Conservation (phyloP, 1,140 invertebrate species). For the Pinna nobilis region DNA sequence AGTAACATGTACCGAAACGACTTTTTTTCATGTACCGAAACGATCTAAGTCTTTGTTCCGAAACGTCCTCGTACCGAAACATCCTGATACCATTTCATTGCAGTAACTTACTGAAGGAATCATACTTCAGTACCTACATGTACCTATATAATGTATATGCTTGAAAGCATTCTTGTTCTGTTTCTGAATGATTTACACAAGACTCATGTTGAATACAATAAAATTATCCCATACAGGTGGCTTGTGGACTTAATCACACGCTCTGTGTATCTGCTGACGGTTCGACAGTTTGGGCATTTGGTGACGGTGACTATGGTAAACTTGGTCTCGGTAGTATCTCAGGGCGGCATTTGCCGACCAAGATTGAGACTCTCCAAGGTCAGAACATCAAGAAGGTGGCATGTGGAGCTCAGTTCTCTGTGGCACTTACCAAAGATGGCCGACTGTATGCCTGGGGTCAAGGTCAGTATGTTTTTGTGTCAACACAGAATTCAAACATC, state of each 20-base stretch:
- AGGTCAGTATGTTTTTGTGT: conserved; percentile 53
- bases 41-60: too few relatives aligned
- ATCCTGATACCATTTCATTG: too few relatives aligned
- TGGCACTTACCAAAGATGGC: conserved; percentile 80
- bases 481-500: background rate
- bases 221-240: conserved; percentile 74
- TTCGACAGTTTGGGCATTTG: conserved; percentile 81
- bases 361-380: conserved; percentile 78
- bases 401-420: conserved; percentile 81
- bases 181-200: background rate
- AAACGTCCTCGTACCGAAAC: too few relatives aligned
- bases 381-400: conserved; percentile 79
- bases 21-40: too few relatives aligned
- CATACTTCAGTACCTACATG: background rate
- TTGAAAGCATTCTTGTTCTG: background rate
- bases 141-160: background rate
- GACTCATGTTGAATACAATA: too few relatives aligned
- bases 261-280: conserved; percentile 80
- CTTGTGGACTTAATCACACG: conserved; percentile 82
- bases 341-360: conserved; percentile 76
- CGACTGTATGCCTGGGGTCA: conserved; percentile 80
- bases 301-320: conserved; percentile 83
- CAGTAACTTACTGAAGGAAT: too few relatives aligned
- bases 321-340: conserved; percentile 79
- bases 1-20: too few relatives aligned